These are phyloP conservation scores for Drymonia ruficornis DNA, from an alignment of 2,888 invertebrate genomes.

Conservation along the genomic window DNA sequence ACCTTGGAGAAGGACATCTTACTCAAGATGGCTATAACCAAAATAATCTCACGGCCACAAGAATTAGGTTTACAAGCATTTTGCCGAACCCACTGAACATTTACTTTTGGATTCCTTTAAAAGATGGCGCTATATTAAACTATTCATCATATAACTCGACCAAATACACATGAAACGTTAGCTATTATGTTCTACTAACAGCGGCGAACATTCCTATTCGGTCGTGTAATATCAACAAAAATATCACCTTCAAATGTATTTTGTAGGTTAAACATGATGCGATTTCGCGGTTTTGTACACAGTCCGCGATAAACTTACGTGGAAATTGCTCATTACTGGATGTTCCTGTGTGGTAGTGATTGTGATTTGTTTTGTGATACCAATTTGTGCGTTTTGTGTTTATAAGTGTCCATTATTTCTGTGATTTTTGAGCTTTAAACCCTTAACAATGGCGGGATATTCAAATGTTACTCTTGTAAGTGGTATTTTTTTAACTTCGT, in stretches of 20 bases:
- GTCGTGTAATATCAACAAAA: slow-evolving; percentile 81
- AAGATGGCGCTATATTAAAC: slow-evolving; percentile 70
- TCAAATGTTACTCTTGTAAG: slow-evolving; percentile 56
- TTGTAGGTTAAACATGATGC: slow-evolving; percentile 83
- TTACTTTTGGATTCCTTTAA: neutral
- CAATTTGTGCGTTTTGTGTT: slow-evolving; percentile 41
- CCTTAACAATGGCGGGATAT: slow-evolving; percentile 61
- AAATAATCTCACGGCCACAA: slow-evolving; percentile 1
- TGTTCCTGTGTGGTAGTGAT: slow-evolving; percentile 51
- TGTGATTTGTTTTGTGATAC: slow-evolving; percentile 30
- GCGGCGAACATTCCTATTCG: slow-evolving; percentile 36
- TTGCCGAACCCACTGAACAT: neutral
- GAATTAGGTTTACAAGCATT: slow-evolving; percentile 9
- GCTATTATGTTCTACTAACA: slow-evolving; percentile 40
- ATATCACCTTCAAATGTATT: slow-evolving; percentile 84
- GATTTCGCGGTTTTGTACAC: slow-evolving; percentile 77
- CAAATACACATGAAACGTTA: slow-evolving; percentile 48
- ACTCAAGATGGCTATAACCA: too few species aligned
- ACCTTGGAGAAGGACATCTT: too few species aligned
- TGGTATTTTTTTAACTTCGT: slow-evolving; percentile 20
- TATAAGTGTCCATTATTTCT: slow-evolving; percentile 26
- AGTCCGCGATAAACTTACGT: slow-evolving; percentile 62
- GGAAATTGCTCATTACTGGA: slow-evolving; percentile 44
- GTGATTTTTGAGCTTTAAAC: slow-evolving; percentile 34
- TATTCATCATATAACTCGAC: slow-evolving; percentile 58